Conservation (phyloP, 2,888 invertebrate genomes). For the Atethmia centrago region DNA sequence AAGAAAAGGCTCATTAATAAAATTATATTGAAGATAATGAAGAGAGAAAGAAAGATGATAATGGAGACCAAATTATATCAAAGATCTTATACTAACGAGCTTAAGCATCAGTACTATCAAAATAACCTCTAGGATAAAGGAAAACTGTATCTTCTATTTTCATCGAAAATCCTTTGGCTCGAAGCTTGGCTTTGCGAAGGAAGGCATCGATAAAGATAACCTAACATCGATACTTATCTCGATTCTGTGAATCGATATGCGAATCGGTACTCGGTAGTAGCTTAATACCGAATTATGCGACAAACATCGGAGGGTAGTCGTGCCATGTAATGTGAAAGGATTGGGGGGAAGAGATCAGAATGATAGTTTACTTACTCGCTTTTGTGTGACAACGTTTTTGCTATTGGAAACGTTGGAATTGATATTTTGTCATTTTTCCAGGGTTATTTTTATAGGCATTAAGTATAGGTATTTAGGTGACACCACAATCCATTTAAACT, state of each 20-base stretch:
- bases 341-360: constrained; percentile 25
- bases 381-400: constrained; percentile 7
- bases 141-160: constrained; percentile 30
- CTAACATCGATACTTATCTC: constrained; percentile 51
- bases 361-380: constrained; percentile 20
- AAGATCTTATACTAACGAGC: constrained; percentile 13
- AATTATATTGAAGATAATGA: too few species aligned
- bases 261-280: constrained; percentile 48
- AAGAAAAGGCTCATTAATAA: constrained; percentile 3
- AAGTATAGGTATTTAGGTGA: too few species aligned
- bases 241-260: constrained; percentile 42
- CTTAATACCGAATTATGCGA: constrained; percentile 67
- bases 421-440: not conserved
- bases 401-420: not conserved
- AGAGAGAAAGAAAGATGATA: too few species aligned
- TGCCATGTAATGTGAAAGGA: constrained; percentile 37
- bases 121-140: constrained; percentile 5
- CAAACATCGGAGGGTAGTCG: constrained; percentile 49
- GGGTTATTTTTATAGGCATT: too few species aligned
- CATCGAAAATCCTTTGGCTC: constrained; percentile 32
- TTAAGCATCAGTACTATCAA: not conserved
- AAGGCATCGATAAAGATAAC: constrained; percentile 52
- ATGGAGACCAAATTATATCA: constrained; percentile 13
- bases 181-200: constrained; percentile 11
- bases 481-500: too few species aligned